Base-by-base conservation (phyloP, 1,140 invertebrate genomes). In the Chelonus insularis region DNA sequence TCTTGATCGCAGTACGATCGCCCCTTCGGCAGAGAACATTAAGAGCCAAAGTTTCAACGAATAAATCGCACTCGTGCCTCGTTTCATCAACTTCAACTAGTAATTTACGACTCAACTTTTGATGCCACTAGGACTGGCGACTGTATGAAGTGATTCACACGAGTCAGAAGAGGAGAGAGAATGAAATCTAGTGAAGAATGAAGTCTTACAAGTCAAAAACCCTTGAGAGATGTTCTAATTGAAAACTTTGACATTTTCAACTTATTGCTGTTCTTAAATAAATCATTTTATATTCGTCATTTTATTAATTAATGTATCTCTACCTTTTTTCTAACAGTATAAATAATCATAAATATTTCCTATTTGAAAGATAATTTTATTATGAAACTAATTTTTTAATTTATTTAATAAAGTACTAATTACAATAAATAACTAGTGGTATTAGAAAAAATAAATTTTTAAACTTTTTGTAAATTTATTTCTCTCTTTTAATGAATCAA, bases 101-200 rank as follows among this genome's bases (percentile, higher is more conserved):
- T 60, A 68, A 70, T 70, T 65, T 65, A 67, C 63, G 60, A 48
- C 41, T 12, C 37, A 62, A 65, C 37, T 66, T 66, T 39, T 62
- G 29, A 14, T 48, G 45, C 48, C 29, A 51, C 61, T 61, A 61
- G 60, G 55, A 48, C 61, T 25, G 52, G 56, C 34, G 56, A 62
- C 52, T 57, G 36, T 60, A 55, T 60, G 52, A 60, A 60, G 47
- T 58, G 41, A 55, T 64, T 54, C 57, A 55, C 43, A 16, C 20
- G 48, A 18, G 23, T 16, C 34, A 50, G 20, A 23, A 45, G 8
- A 32, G 20, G 21, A 56, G 12, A 43, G 29, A 41, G 59, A 18
- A 25, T 20, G 54, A 36, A 51, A 48, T 25, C 39, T 16, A 50
- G 23, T 16, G 20, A 51, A 45, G 34, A 14, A 37, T 37, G 21